Base-by-base conservation (phyloP, 2,888 invertebrate genomes). In the Alviniconcha strummeri region DNA sequence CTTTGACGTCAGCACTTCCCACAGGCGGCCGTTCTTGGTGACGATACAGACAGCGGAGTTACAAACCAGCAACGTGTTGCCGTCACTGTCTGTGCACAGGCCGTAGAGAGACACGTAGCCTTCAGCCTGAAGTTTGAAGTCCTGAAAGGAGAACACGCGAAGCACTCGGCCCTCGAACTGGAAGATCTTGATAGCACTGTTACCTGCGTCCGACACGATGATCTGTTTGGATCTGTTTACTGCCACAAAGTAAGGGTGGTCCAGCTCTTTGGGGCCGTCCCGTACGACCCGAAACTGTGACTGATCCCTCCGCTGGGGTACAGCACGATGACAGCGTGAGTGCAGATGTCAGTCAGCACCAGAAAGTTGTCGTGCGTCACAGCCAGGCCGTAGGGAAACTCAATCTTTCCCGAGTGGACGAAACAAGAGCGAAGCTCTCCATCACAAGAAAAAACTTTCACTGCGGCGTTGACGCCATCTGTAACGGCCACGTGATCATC, bases 201-300 rank as follows among this genome's bases (percentile, higher is more conserved):
- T 92, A 57, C 92, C 92, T 19, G 91, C 90, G 86, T 92, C 92
- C 1, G 91, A 91, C 17, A 92, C 91, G 76, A 92, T 87, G 78
- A 92, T 92, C 82, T 91, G 91, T 82, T 90, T 91, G 57, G 90
- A 87, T 81, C 86, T 90, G 85, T 91, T 91, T 19, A 91, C 90
- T 7, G 91, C 88, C 56, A 92, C 91, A 85, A 90, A 91, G 85
- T 92, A 92, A 7, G 92, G 92, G 84, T 92, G 92, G 87, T 92
- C 92, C 72, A 92, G 89, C 79, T 92, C 89, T 55, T 85, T 83
- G 7, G 87, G 82, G 15, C 85, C 88, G 81, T 90, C 91, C 92
- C 92, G 83, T 92, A 92, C 76, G 88, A 86, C 56, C 92, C 92
- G 81, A 92, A 92, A 55, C 85, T 85, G 60, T 90, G 90, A 81